Evolutionary conservation across 2,113 vertebrate genomes (phyloP).

Genomic region (Neopipo cinnamomea): DNA sequence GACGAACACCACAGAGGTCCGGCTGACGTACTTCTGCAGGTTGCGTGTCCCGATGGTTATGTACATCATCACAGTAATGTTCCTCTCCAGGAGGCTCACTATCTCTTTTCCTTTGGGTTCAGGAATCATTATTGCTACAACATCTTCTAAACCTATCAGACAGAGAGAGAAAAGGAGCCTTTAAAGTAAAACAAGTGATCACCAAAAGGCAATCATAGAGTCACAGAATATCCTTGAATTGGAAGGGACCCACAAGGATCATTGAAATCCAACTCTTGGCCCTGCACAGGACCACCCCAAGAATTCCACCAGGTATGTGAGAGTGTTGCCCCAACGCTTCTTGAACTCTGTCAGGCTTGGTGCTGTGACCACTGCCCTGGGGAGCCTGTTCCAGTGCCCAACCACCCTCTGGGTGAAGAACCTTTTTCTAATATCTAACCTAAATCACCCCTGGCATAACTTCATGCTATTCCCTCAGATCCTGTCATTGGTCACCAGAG

Average conservation of each 20-base stretch:
- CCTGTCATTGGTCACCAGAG: not conserved
- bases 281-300: not conserved
- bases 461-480: rapidly evolving
- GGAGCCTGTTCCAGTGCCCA: not conserved
- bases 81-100: conserved; percentile 84
- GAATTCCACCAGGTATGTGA: not conserved
- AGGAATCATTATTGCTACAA: conserved; percentile 97
- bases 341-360: not conserved
- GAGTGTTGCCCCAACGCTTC: not conserved
- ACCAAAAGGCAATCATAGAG: not conserved
- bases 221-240: not conserved
- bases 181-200: not conserved
- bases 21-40: conserved; percentile 97
- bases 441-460: not conserved
- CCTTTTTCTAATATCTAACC: not conserved
- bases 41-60: conserved; percentile 96
- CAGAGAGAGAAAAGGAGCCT: not conserved
- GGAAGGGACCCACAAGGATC: not conserved
- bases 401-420: not conserved
- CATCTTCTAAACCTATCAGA: conserved; percentile 84
- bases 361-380: not conserved
- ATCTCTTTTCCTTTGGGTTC: conserved; percentile 94
- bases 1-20: conserved; percentile 96
- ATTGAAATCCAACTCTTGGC: not conserved
- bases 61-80: conserved; percentile 85